Base-by-base conservation (phyloP, 2,888 invertebrate genomes). In the Clunio marinus region DNA sequence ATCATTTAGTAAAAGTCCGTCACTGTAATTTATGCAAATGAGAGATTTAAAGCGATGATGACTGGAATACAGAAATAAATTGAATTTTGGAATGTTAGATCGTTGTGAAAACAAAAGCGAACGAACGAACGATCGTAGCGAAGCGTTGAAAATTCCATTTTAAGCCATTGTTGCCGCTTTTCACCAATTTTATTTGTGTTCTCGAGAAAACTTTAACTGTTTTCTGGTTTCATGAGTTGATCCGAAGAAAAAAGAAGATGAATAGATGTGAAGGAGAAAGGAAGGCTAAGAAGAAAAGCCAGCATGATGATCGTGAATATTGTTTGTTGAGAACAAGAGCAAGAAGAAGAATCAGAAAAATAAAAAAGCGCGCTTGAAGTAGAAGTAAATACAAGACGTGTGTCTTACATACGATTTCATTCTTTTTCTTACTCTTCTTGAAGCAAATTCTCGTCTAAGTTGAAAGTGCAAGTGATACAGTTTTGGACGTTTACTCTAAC, bases 391-490 rank as follows among this genome's bases (percentile, higher is more conserved):
- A 51, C 17, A 51, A 51, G 51, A 51, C 51, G 51, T 51, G 51
- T 51, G 51, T 7, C 51, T 51, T n/a, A 22, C 22, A 51, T n/a
- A n/a, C n/a, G n/a, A n/a, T n/a, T n/a, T n/a, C n/a, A n/a, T 51
- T 51, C 22, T 51, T 22, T n/a, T 51, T 51, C 22, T 51, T 22
- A 51, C 51, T 51, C 20, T 22, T 51, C 22, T 51, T 17, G n/a
- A n/a, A n/a, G n/a, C n/a, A n/a, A n/a, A n/a, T n/a, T n/a, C n/a
- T n/a, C n/a, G 51, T 45, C 45, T 41, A 41, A n/a, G 62, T 63
- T 41, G 62, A 63, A 63, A 63, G 62, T 63, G 62, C 62, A 63
- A 63, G 62, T 63, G 62, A 63, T 63, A 63, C 22, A 63, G 25
- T 22, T 63, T 63, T 63, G 15, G 10, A 41, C n/a, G n/a, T n/a